Evolutionary conservation across 2,797 vertebrate species (phyloP), one percentile per base, ranked within the genome.

Genomic region (Acipenser transmontanus): DNA sequence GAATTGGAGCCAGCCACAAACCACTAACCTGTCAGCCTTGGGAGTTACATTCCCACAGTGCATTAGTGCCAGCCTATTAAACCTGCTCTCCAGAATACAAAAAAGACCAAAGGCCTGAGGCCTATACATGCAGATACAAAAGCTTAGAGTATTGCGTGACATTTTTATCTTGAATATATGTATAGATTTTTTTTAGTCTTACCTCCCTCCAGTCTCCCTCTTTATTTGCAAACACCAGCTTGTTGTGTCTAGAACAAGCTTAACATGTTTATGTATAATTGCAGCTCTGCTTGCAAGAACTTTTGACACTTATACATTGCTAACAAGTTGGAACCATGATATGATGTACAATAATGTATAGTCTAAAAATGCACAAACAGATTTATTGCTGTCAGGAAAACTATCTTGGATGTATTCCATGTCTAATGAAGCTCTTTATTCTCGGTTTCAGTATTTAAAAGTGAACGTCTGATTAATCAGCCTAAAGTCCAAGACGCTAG

Each of bases 1-100:
- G 78, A 75, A 74, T 70, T 65, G 76, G 72, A 80, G 78, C 74
- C 76, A 78, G 77, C 73, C 74, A 76, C 65, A 77, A 79, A 77
- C 73, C 75, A 2, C 71, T 76, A 80, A 79, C 66, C 61, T 77
- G 70, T 72, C 81, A 78, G 71, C 71, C 73, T 68, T n/a, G 8
- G 34, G 71, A 77, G 13, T 66, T 68, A 73, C 71, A 57, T 74
- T 77, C 81, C 76, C 74, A 65, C 73, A 70, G 72, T 68, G 67
- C 51, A 62, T 69, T 61, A 74, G 67, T 70, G 69, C 54, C 66
- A 65, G 11, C 63, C 73, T 64, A 47, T 70, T 63, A 70, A 47
- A 70, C 61, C 60, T 60, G 72, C 76, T 78, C 76, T 1, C 12
- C 73, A 77, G 77, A 79, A 74, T 66, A 80, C 77, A 75, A 78